phyloP scores from a whole-genome alignment of 2,113 vertebrate species.

The Rattus rattus region DNA sequence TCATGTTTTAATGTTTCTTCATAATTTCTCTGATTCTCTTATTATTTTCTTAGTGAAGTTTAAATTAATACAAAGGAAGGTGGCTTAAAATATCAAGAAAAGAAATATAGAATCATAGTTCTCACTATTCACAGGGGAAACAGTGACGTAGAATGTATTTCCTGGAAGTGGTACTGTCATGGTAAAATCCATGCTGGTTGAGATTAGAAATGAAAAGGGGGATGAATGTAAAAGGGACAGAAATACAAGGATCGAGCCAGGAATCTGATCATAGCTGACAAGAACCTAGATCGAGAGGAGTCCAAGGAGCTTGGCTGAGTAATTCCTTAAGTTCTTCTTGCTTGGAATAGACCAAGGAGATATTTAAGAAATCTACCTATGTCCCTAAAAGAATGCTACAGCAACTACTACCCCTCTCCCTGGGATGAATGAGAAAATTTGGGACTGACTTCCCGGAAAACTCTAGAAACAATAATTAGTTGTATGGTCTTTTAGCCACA shows the following conservation, averaged over 20 bases:
- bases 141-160: background rate
- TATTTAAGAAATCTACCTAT: background rate
- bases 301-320: background rate
- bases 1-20: background rate
- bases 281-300: background rate
- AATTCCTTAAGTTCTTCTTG: background rate
- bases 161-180: background rate
- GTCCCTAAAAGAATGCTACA: background rate
- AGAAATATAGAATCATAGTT: background rate
- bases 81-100: background rate
- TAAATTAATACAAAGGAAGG: slow-evolving; percentile 4
- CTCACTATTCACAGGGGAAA: background rate
- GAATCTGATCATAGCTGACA: background rate
- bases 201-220: background rate
- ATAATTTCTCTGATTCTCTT: background rate
- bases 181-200: background rate
- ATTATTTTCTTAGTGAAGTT: background rate
- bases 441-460: too few relatives aligned
- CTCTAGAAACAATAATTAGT: too few relatives aligned
- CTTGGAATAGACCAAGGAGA: background rate
- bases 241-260: background rate
- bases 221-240: background rate
- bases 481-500: background rate
- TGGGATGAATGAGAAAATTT: background rate
- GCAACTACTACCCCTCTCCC: background rate